Evolutionary conservation across 2,797 vertebrate species (phyloP).

Genomic region (Falco rusticolus): DNA sequence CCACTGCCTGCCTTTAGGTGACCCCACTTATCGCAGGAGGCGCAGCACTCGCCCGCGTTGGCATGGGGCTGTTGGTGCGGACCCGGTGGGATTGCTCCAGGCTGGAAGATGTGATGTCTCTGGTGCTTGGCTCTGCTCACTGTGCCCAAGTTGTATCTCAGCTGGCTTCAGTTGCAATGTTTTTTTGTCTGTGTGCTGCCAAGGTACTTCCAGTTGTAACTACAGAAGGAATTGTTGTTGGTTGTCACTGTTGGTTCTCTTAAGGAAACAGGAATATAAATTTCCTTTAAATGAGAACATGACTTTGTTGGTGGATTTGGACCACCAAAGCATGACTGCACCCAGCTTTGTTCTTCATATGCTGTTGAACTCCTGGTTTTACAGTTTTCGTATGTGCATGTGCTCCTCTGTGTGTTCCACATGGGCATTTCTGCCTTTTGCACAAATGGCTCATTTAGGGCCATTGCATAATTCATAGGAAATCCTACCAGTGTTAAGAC

Average conservation of each 20-base stretch:
- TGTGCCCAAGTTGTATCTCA: neutral
- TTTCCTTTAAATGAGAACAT: neutral
- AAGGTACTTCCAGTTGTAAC: neutral
- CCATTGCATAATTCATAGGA: neutral
- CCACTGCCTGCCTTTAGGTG: neutral
- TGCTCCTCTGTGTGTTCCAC: neutral
- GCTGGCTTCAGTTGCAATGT: neutral
- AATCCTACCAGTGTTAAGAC: neutral
- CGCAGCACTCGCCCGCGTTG: accelerated
- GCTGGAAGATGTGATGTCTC: neutral
- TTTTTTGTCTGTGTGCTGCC: neutral
- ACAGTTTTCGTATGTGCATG: accelerated
- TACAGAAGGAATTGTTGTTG: neutral
- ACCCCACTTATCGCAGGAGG: neutral
- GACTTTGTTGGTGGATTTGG: neutral
- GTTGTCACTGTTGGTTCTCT: neutral
- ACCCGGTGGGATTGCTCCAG: neutral
- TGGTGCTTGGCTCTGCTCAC: neutral
- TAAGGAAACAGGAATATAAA: neutral
- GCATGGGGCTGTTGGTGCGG: neutral
- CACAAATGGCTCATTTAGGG: neutral
- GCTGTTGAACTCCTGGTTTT: neutral
- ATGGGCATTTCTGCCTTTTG: neutral
- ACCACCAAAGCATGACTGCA: accelerated
- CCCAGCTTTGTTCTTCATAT: neutral